Base-by-base conservation (phyloP, 2,113 vertebrate species). In the Rhea pennata region DNA sequence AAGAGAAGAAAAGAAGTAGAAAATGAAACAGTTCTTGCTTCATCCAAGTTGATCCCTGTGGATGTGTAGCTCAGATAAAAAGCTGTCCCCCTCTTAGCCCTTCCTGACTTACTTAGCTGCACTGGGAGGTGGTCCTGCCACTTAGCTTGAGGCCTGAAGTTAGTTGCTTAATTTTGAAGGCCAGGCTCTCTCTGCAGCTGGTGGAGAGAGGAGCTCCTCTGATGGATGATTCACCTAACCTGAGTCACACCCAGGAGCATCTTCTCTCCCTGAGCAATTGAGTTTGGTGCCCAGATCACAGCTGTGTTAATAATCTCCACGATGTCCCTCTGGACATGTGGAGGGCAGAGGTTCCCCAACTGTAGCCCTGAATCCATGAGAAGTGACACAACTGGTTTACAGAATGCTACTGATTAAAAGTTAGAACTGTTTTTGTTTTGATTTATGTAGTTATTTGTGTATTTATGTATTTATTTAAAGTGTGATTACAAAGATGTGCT, bases 71-170 rank as follows among this genome's bases (percentile, higher is more conserved):
- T 39, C 39, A 61, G 54, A 46, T 87, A 69, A 90, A 95, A 56
- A 84, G 12, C 15, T 90, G 59, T 51, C 46, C 22, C 33, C 6
- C 11, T 70, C 21, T 29, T 50, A 73, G 36, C 26, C 59, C 19
- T 42, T 42, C 40, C 46, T 26, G 77, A 62, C 33, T 66, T 58
- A 42, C 61, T 82, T 87, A 27, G 31, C 54, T 54, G 48, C 19
- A 20, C 20, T 3, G 4, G 0, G 0, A 67, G 59, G 22, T 29
- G 44, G n/a, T 77, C 46, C 22, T 27, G n/a, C 19, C 7, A 14
- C 58, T 46, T 36, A 61, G 9, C 6, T 50, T 8, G 17, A 59
- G 56, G 61, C 46, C 46, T 23, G 4, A 7, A 88, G 59, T 77
- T 4, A 54, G 46, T 80, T 71, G 11, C 36, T 15, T 70, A 2